phyloP scores from a whole-genome alignment of 2,888 invertebrate genomes.

The Drosophila maculinotata region DNA sequence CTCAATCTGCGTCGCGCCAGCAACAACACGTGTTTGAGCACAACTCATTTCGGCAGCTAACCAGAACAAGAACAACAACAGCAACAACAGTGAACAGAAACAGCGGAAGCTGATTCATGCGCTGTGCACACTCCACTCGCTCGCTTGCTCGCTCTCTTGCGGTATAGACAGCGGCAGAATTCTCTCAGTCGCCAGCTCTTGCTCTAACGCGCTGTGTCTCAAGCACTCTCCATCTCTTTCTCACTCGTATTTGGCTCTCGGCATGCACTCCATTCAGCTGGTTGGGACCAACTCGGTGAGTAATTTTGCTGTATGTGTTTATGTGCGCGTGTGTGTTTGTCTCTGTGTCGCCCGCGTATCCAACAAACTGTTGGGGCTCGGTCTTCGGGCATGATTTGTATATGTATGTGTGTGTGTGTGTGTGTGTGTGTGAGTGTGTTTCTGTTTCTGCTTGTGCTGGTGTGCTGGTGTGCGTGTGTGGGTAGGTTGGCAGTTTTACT shows the following conservation, averaged over 20 bases:
- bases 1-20: constrained; percentile 35
- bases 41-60: constrained; percentile 46
- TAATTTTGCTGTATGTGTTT: constrained; percentile 47
- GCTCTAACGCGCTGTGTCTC: constrained; percentile 35
- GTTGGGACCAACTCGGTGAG: constrained; percentile 57
- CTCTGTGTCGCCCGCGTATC: constrained; percentile 42
- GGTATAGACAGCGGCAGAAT: constrained; percentile 12
- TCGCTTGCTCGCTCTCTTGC: constrained; percentile 44
- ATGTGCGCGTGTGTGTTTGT: constrained; percentile 6
- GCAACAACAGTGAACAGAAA: constrained; percentile 36
- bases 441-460: constrained; percentile 4
- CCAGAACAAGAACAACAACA: constrained; percentile 46
- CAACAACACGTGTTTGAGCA: constrained; percentile 64
- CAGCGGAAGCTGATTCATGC: constrained; percentile 78
- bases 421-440: constrained; percentile 9
- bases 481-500: constrained; percentile 63
- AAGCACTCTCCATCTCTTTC: constrained; percentile 12
- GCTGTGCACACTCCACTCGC: constrained; percentile 51
- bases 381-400: constrained; percentile 35
- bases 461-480: constrained; percentile 36
- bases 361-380: constrained; percentile 70
- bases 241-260: constrained; percentile 27
- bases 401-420: constrained; percentile 7
- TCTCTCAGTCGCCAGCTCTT: constrained; percentile 43
- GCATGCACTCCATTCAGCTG: constrained; percentile 51